phyloP scores from a whole-genome alignment of 53 echinoderm and acorn worm genomes.

The Paracentrotus lividus region DNA sequence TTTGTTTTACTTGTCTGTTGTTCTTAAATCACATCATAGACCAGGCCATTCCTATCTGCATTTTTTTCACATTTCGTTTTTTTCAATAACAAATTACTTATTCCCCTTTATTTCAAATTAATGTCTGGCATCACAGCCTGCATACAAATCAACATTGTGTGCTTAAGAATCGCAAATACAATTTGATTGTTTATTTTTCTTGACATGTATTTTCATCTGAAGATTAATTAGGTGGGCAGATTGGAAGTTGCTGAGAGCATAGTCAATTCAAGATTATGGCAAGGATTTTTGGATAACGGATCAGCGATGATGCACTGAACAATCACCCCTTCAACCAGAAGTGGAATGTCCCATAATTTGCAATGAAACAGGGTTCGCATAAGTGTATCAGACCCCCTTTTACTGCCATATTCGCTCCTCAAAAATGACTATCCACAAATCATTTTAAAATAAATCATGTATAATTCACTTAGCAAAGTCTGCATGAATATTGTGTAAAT shows the following conservation, averaged over 20 bases:
- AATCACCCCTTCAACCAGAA: slow-evolving; percentile 25
- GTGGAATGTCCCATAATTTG: neutral
- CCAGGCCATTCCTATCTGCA: too few relatives aligned
- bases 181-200: slow-evolving; percentile 66
- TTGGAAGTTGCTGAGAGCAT: slow-evolving; percentile 9
- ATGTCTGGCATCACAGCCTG: neutral
- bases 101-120: neutral
- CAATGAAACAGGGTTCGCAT: neutral
- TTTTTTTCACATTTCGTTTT: too few relatives aligned
- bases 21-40: too few relatives aligned
- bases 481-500: too few relatives aligned
- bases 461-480: too few relatives aligned
- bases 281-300: slow-evolving; percentile 36
- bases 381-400: too few relatives aligned
- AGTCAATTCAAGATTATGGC: slow-evolving; percentile 49
- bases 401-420: too few relatives aligned
- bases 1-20: too few relatives aligned
- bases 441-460: too few relatives aligned
- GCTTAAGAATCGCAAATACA: neutral
- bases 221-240: slow-evolving; percentile 58
- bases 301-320: neutral
- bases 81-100: neutral
- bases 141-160: neutral
- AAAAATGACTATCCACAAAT: too few relatives aligned
- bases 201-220: slow-evolving; percentile 59